Evolutionary conservation across 2,113 vertebrate genomes (phyloP).

Genomic region (Myocastor coypus): DNA sequence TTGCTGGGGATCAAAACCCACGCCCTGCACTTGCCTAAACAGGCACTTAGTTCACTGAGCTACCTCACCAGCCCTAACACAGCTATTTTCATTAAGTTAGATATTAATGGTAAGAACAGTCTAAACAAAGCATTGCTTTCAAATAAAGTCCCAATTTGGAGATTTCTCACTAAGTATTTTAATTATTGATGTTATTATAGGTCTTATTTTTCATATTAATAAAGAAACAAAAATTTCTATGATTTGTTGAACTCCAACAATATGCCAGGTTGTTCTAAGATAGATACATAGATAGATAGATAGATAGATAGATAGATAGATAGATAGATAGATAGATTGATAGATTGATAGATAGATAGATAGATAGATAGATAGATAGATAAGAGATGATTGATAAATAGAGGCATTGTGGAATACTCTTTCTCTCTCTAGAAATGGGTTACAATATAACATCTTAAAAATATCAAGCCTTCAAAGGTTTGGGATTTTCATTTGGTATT

Average conservation of each 20-base stretch:
- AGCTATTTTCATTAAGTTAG: neutral
- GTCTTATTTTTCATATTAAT: neutral
- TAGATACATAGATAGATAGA: neutral
- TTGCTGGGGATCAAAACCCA: no score
- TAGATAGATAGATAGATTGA: no score
- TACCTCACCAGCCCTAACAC: no score
- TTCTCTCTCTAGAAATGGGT: neutral
- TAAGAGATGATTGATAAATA: neutral
- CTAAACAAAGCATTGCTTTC: neutral
- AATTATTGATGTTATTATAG: neutral
- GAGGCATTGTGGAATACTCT: neutral
- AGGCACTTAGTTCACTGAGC: no score
- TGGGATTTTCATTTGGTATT: neutral
- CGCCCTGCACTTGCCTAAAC: no score
- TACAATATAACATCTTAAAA: neutral
- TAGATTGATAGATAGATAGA: neutral
- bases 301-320: no score
- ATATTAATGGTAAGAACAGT: neutral
- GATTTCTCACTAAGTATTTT: neutral
- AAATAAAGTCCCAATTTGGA: neutral
- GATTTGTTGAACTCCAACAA: neutral
- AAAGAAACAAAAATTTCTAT: neutral
- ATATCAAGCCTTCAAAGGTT: neutral
- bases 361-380: neutral
- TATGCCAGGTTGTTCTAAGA: neutral